Evolutionary conservation across 1,140 invertebrate genomes (phyloP), one percentile per base, ranked within the genome.

Genomic region (Ladona fulva): DNA sequence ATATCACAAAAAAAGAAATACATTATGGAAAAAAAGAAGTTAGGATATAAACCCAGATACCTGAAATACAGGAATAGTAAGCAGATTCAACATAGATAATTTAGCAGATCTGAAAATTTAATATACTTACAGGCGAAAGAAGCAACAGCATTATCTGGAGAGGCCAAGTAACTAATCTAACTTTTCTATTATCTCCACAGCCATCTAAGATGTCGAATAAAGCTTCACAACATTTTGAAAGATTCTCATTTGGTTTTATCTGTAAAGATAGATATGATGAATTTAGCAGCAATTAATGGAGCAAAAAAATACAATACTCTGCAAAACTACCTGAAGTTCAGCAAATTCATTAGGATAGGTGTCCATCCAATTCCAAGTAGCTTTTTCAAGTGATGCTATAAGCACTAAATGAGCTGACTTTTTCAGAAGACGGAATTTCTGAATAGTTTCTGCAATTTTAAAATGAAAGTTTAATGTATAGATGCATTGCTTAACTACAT

Each of bases 351-450:
- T 90, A 0, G 93, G 92, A 86, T 98, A 97, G n/a, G 94, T 96
- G 81, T 98, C 97, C 91, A 99, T 97, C 97, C 97, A 99, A 85
- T 98, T 99, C 96, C 97, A 99, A 80, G 99, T 95, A 42, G 96
- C 96, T 84, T 95, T 97, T 83, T 99, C 97, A 79, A 99, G 84
- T 10, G 95, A 96, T 80, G 89, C 91, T 77, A 97, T 93, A 74
- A 98, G 86, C 29, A 94, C 91, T 76, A 95, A 86, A 79, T 97
- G 94, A 16, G 94, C 94, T 74, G 93, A 94, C 85, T 97, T 97
- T 83, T 96, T 96, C 77, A 97, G 86, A 79, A 91, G 88, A 79
- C 92, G 91, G 85, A 97, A 96, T 86, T 97, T 98, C 82, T 93
- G 92, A 80, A 94, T 94, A 42, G 93, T 92, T 89, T 98, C 95